Conservation (phyloP, 1,140 invertebrate species). For the Paracyclopina nana region DNA sequence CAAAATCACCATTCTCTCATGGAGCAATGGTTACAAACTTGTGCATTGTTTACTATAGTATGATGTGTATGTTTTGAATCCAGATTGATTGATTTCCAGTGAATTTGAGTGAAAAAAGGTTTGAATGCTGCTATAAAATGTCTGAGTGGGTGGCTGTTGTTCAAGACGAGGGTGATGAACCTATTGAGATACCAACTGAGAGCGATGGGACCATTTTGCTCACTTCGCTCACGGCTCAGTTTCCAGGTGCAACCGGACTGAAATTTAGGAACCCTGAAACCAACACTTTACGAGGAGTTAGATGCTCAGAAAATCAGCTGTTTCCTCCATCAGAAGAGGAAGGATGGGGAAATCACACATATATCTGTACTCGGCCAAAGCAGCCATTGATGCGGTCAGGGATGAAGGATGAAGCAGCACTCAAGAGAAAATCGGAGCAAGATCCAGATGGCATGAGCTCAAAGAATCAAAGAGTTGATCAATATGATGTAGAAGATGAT, state of each 20-base stretch:
- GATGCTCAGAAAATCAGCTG: constrained; percentile 62
- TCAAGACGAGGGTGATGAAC: constrained; percentile 61
- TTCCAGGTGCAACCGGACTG: constrained; percentile 75
- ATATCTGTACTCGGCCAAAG: constrained; percentile 73
- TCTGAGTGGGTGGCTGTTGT: constrained; percentile 8
- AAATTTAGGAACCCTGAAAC: constrained; percentile 73
- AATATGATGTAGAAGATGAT: too few species aligned
- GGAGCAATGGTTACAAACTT: too few species aligned
- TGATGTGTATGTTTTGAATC: too few species aligned
- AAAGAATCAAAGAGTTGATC: too few species aligned
- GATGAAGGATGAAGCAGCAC: constrained; percentile 35
- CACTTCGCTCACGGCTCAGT: constrained; percentile 70
- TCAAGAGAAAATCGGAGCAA: too few species aligned
- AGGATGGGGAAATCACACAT: constrained; percentile 70
- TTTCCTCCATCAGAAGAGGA: constrained; percentile 47
- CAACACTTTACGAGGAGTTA: constrained; percentile 59
- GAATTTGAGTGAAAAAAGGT: too few species aligned
- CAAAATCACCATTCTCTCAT: too few species aligned
- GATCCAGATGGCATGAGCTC: too few species aligned
- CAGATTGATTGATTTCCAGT: too few species aligned
- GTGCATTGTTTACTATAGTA: too few species aligned
- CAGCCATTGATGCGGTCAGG: constrained; percentile 25
- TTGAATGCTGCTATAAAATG: too few species aligned
- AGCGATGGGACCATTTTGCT: constrained; percentile 46
- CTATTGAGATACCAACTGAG: constrained; percentile 78